Evolutionary conservation across 2,113 vertebrate genomes (phyloP), one percentile per base, ranked within the genome.

Genomic region (Acanthochromis polyacanthus): DNA sequence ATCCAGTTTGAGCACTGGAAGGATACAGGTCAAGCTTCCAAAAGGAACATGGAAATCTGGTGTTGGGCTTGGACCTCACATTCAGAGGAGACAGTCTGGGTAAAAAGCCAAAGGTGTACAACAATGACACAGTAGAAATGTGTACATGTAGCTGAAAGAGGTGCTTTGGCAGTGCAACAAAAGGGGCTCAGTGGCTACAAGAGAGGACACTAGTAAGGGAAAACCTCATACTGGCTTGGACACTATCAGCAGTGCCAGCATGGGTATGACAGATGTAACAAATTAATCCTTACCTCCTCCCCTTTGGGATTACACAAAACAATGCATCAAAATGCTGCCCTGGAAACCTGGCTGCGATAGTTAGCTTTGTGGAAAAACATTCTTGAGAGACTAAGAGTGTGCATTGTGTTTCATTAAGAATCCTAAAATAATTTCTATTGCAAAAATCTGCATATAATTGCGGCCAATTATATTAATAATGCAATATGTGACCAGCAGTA

Each of bases 261-360:
- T 65, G 72, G 70, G 59, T 82, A 73, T 84, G 87, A 90, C 88
- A 89, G 88, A 93, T 90, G 84, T 86, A 83, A 88, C 89, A 89
- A 88, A 93, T 88, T 84, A 92, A 93, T 91, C 85, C 81, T 70
- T 80, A 87, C 88, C 89, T 79, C 72, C 82, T 76, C 63, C 78
- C 71, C 61, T 52, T n/a, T 62, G 80, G 84, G 81, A 91, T 89
- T 89, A 81, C 83, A 88, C 64, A 75, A 87, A 84, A 89, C 89
- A 91, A 92, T 88, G 64, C 79, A 87, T 89, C 79, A 82, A 80
- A 82, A 89, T 81, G n/a, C 60, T 53, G 72, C 71, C 72, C 59
- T 71, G 48, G 58, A 77, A 82, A 79, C 78, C 65, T 71, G 78
- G 73, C 77, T 78, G 64, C 67, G 77, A 86, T 85, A 84, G 81